Percentiles rank a stretch among this genome's conserved stretches.
phyloP scores from a whole-genome alignment of 2,797 vertebrate genomes.

The Borostomias antarcticus region DNA sequence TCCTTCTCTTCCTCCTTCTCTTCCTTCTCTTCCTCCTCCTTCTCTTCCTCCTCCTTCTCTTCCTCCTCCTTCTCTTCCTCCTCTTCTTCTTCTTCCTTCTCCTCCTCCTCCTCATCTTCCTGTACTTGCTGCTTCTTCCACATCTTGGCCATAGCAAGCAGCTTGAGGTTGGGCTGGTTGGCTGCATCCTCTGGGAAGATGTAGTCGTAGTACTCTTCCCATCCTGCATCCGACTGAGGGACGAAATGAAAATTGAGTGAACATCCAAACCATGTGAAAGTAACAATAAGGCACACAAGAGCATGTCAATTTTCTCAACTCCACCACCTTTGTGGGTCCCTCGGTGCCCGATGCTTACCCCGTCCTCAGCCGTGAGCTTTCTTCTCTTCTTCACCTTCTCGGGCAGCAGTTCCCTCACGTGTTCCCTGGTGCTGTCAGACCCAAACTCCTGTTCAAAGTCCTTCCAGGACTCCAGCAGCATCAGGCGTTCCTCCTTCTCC shows the following conservation, averaged over 20 bases:
- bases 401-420: constrained; percentile 91
- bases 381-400: constrained; percentile 99
- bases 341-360: constrained; percentile 85
- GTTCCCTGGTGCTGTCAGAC: constrained; percentile 71
- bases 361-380: constrained; percentile 95
- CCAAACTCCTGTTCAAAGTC: constrained; percentile 90
- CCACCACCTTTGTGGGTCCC: no score
- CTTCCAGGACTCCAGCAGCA: constrained; percentile 94
- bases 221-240: constrained; percentile 91
- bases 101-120: constrained; percentile 68
- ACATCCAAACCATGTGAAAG: no score
- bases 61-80: constrained; percentile 51
- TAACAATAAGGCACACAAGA: neutral
- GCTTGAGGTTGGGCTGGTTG: constrained; percentile 97
- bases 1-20: constrained; percentile 76
- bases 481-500: constrained; percentile 96
- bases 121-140: constrained; percentile 95
- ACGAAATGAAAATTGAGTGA: neutral
- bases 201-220: constrained; percentile 99
- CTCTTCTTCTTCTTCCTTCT: constrained; percentile 50
- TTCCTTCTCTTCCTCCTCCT: constrained; percentile 75
- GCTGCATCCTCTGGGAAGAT: constrained; percentile 98
- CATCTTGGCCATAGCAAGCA: constrained; percentile 97
- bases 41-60: neutral
- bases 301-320: neutral